Conservation (phyloP, 2,113 vertebrate species). For the Aspiorhynchus laticeps region DNA sequence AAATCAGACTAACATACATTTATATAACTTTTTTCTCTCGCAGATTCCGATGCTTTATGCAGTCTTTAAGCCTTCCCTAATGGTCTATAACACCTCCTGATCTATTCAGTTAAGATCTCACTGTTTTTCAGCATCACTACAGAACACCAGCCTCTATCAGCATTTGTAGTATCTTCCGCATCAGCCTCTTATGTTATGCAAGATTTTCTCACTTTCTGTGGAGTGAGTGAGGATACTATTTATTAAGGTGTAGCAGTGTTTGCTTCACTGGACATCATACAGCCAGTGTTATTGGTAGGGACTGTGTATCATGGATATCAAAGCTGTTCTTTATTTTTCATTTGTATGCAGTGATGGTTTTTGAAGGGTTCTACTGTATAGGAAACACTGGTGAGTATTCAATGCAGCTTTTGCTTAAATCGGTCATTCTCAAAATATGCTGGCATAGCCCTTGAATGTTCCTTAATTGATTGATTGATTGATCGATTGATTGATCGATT, state of each 20-base stretch:
- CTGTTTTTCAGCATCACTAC: neutral
- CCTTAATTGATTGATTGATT: too few species aligned
- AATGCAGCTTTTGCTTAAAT: neutral
- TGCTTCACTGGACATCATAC: constrained; percentile 6
- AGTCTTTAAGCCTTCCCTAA: neutral
- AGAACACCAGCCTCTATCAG: neutral
- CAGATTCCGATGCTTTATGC: neutral
- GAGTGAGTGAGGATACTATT: neutral
- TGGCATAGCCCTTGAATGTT: neutral
- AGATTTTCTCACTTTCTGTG: constrained; percentile 22
- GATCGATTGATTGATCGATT: too few species aligned
- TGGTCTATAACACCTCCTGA: neutral
- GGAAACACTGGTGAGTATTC: neutral
- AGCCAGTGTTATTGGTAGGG: neutral
- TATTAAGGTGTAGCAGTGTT: constrained; percentile 9
- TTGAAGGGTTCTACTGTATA: neutral
- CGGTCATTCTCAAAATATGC: neutral
- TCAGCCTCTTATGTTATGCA: constrained; percentile 1
- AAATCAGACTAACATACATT: neutral
- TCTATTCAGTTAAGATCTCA: neutral
- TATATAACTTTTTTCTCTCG: neutral
- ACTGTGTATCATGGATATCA: neutral
- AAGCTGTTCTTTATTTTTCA: neutral
- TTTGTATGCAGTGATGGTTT: neutral
- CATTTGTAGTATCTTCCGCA: neutral